phyloP scores from a whole-genome alignment of 23 tunicate species.

The Trididemnum nubilum region DNA sequence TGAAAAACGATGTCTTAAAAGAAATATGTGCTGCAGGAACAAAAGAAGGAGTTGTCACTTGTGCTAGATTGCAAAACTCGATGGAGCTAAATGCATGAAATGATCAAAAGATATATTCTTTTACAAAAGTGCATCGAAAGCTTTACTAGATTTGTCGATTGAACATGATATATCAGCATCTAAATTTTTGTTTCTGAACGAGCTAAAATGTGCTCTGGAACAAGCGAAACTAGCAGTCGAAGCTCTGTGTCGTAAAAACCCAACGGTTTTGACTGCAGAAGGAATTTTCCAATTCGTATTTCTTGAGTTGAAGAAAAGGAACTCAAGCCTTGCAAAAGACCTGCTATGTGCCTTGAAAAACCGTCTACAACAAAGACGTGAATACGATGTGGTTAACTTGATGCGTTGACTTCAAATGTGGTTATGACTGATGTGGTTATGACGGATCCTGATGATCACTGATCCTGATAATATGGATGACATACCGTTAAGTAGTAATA shows the following conservation, averaged over 20 bases:
- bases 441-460: background rate
- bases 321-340: background rate
- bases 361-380: conserved; percentile 12
- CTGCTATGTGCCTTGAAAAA: conserved; percentile 15
- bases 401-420: background rate
- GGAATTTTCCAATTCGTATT: conserved; percentile 6
- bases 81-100: conserved; percentile 3
- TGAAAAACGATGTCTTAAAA: background rate
- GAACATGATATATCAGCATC: conserved; percentile 10
- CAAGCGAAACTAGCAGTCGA: background rate
- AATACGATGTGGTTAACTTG: conserved; percentile 6
- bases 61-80: conserved; percentile 12
- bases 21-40: conserved; percentile 3
- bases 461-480: background rate
- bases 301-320: background rate
- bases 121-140: conserved; percentile 8
- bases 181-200: too few species aligned
- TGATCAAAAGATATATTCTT: background rate
- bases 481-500: conserved; percentile 9
- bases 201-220: conserved; percentile 8
- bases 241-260: background rate
- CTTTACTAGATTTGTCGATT: conserved; percentile 17
- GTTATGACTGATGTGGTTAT: background rate
- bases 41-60: conserved; percentile 14
- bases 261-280: background rate